A percentile compares a stretch with the other conserved stretches of the same genome.
Conservation (phyloP, 2,797 vertebrate genomes). For the Ceryle rudis region DNA sequence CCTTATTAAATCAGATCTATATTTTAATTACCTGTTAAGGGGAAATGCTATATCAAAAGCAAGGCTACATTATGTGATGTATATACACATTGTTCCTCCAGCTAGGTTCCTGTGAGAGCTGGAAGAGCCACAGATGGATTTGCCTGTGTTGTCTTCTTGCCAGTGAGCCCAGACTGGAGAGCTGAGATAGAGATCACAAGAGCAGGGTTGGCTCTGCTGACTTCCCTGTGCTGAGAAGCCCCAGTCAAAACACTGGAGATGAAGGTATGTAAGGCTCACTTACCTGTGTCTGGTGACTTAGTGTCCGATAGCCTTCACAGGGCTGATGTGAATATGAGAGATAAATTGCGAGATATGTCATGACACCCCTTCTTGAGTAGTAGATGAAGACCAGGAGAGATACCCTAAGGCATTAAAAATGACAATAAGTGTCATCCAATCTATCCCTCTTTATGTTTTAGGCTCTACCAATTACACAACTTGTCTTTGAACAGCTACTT, state of each 20-base stretch:
- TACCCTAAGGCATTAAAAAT: not conserved
- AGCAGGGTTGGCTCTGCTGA: not conserved
- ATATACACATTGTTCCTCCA: not conserved
- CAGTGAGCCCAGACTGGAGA: not conserved
- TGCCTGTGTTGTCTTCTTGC: not conserved
- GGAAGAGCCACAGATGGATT: not conserved
- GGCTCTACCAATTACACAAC: not conserved
- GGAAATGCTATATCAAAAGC: not conserved
- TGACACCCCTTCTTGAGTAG: not conserved
- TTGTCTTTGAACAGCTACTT: not conserved
- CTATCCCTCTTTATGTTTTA: not conserved
- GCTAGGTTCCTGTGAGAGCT: not conserved
- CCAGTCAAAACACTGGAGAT: not conserved
- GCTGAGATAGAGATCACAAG: not conserved
- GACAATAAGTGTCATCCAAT: not conserved
- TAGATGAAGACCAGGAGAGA: not conserved
- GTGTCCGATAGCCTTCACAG: not conserved
- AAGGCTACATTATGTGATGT: not conserved
- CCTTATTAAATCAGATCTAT: not conserved
- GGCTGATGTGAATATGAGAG: not conserved
- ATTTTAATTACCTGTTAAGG: not conserved
- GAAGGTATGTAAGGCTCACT: not conserved
- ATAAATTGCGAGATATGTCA: rapidly evolving
- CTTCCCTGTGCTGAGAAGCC: not conserved
- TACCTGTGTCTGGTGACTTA: not conserved